phyloP scores from a whole-genome alignment of 2,113 vertebrate species.

The Pedionomus torquatus region DNA sequence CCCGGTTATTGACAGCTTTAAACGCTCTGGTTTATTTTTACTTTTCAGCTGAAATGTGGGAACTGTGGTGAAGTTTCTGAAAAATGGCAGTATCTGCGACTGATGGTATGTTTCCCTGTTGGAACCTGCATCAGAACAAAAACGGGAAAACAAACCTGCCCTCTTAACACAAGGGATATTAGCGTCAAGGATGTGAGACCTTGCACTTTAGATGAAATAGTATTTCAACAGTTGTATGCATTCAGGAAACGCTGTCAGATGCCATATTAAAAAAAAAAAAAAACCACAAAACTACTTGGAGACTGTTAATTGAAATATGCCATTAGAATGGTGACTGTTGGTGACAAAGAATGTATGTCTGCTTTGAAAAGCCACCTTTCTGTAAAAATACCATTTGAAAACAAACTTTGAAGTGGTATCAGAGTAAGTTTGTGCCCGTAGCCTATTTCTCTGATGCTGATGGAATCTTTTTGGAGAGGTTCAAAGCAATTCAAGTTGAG shows the following conservation, averaged over 20 bases:
- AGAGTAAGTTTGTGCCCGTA: background rate
- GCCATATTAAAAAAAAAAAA: background rate
- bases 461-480: background rate
- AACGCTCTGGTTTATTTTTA: background rate
- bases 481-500: background rate
- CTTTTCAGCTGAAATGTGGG: constrained; percentile 90
- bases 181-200: background rate
- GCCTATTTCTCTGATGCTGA: background rate
- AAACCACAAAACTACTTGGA: background rate
- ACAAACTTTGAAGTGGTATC: background rate
- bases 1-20: background rate
- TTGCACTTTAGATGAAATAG: background rate
- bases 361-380: background rate
- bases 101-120: constrained; percentile 78
- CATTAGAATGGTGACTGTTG: background rate
- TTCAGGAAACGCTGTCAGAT: background rate
- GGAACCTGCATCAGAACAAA: background rate
- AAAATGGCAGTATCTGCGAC: constrained; percentile 94
- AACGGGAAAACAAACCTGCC: background rate
- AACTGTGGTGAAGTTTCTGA: constrained; percentile 93
- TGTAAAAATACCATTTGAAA: background rate
- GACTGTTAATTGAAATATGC: background rate
- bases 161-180: no score
- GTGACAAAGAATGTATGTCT: background rate
- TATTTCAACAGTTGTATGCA: background rate